Evolutionary conservation across 2,888 invertebrate species (phyloP), one percentile per base, ranked within the genome.

Genomic region (Drosophila prostipennis): DNA sequence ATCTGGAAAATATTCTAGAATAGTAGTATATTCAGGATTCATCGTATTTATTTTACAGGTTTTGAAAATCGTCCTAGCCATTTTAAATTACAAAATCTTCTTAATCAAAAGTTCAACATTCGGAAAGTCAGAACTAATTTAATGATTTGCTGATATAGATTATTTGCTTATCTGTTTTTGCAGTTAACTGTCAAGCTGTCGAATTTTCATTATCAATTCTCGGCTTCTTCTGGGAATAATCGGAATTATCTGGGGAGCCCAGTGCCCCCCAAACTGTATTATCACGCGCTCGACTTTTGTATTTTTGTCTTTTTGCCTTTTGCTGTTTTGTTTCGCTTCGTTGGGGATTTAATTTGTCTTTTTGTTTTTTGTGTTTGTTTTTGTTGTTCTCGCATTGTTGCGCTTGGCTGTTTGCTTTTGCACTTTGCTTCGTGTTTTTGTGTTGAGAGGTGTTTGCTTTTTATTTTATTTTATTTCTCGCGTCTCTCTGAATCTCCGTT

Each of bases 391-490:
- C 64, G 32, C 68, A 52, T 65, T 60, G 51, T 40, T 56, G 51
- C 54, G 69, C 49, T 55, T 74, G 34, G 49, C 68, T 72, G 63
- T 79, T 82, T 85, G 82, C 77, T 72, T 81, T 87, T 72, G 63
- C 71, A 61, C 64, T 69, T 76, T 54, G 63, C 56, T 75, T 80
- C 58, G 60, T 58, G 51, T 39, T 77, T 58, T 55, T 56, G 54
- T 51, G 56, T 57, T 34, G 45, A 68, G 72, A 52, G 56, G 40
- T 74, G 42, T 59, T 57, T 75, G 70, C n/a, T 45, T 73, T 49
- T 74, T 55, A 48, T 68, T 54, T 56, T 54, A 23, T 56, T 57
- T 64, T 19, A 19, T 19, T 19, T 70, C 58, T 36, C 64, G 71
- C 69, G 13, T 32, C 52, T 54, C 39, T 71, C 32, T 11, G 11